Evolutionary conservation across 2,888 invertebrate genomes (phyloP).

Genomic region (Scaptomyza reducta): DNA sequence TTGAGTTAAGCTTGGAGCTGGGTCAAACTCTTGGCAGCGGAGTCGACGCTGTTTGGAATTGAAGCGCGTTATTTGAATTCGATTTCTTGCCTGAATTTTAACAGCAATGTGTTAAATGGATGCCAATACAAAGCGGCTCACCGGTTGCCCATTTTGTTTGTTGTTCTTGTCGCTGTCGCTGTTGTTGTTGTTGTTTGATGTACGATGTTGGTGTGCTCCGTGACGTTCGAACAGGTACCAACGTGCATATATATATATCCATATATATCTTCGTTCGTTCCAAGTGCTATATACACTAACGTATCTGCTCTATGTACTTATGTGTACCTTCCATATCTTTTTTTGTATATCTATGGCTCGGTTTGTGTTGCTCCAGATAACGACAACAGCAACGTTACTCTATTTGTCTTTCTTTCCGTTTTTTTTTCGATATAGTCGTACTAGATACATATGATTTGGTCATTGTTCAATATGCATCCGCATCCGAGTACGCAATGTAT

Average conservation of each 20-base stretch:
- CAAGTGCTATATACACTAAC: conserved; percentile 67
- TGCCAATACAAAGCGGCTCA: conserved; percentile 67
- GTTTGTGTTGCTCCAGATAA: conserved; percentile 52
- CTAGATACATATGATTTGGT: background rate
- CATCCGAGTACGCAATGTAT: conserved; percentile 37
- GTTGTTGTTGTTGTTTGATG: conserved; percentile 13
- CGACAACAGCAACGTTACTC: conserved; percentile 2
- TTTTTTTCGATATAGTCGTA: background rate
- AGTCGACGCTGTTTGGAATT: conserved; percentile 42
- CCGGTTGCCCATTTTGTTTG: conserved; percentile 24
- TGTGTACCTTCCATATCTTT: conserved; percentile 36
- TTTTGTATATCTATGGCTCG: conserved; percentile 36
- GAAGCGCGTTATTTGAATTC: conserved; percentile 78
- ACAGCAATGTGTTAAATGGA: conserved; percentile 81
- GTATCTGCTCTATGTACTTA: conserved; percentile 2
- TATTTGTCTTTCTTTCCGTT: background rate
- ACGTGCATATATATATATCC: conserved; percentile 1
- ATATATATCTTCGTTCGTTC: background rate
- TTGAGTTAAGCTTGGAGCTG: conserved; percentile 9
- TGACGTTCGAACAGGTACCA: conserved; percentile 64
- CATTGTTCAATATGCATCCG: conserved; percentile 58
- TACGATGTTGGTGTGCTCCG: conserved; percentile 17
- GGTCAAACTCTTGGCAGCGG: conserved; percentile 6
- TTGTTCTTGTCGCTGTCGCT: conserved; percentile 19
- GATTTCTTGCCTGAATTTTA: conserved; percentile 78